phyloP scores from a whole-genome alignment of 2,797 vertebrate genomes.

The Mormyrus proboscirostris region DNA sequence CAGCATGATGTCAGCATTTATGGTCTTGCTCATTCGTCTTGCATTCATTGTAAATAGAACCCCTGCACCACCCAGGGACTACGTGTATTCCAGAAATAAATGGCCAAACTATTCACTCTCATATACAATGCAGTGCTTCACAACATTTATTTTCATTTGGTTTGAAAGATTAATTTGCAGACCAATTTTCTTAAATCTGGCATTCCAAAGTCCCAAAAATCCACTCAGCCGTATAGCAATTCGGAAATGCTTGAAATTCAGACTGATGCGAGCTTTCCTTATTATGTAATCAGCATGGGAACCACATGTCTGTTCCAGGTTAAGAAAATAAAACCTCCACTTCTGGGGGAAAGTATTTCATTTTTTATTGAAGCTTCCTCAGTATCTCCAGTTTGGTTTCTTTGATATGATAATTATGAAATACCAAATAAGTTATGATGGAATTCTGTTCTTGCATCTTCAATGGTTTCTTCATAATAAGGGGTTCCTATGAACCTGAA shows the following conservation, averaged over 20 bases:
- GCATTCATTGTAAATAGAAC: background rate
- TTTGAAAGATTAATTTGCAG: conserved; percentile 34
- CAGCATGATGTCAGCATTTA: background rate
- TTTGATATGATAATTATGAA: background rate
- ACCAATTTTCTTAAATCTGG: conserved; percentile 27
- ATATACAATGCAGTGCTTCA: conserved; percentile 27
- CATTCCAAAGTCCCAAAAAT: background rate
- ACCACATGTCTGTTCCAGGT: background rate
- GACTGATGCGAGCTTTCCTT: conserved; percentile 11
- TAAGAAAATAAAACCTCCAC: background rate
- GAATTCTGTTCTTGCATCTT: background rate
- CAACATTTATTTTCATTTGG: conserved; percentile 29
- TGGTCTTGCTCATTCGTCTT: background rate
- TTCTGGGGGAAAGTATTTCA: background rate
- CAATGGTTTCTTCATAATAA: background rate
- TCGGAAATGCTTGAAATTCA: conserved; percentile 11
- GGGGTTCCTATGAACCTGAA: background rate
- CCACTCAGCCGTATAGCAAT: background rate
- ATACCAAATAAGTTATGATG: background rate
- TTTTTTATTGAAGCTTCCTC: conserved; percentile 10
- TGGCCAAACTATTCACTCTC: background rate
- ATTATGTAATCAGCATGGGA: conserved; percentile 10
- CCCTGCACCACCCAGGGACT: background rate
- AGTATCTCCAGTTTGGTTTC: background rate
- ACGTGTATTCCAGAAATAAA: background rate